Percentiles rank a stretch among this genome's conserved stretches.
Evolutionary conservation across 2,113 vertebrate genomes (phyloP).

Genomic region (Percopsis transmontana): DNA sequence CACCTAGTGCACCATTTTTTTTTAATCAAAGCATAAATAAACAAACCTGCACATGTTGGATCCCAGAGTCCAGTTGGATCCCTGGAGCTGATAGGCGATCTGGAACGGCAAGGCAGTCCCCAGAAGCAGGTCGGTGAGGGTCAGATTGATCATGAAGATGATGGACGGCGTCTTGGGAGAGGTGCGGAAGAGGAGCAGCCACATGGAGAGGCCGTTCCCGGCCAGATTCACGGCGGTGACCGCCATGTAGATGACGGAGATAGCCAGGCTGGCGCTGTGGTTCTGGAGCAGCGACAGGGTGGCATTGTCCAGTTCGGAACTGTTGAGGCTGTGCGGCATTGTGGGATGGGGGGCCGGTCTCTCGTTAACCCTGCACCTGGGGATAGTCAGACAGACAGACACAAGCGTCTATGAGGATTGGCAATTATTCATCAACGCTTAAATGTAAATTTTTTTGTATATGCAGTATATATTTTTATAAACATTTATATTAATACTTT

Average conservation of each 20-base stretch:
- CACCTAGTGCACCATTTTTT: no score
- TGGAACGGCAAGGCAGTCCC: conserved; percentile 89
- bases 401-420: background rate
- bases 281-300: conserved; percentile 81
- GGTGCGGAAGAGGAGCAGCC: conserved; percentile 84
- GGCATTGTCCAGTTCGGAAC: conserved; percentile 71
- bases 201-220: conserved; percentile 87
- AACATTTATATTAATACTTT: no score
- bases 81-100: conserved; percentile 82
- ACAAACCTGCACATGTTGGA: conserved; percentile 78
- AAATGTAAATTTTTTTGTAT: no score
- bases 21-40: background rate
- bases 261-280: conserved; percentile 49
- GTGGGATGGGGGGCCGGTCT: conserved; percentile 7
- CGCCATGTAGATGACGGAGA: conserved; percentile 82
- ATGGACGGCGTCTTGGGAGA: conserved; percentile 85
- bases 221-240: conserved; percentile 82
- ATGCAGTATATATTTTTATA: no score
- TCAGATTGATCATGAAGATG: conserved; percentile 96
- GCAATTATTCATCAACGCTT: no score
- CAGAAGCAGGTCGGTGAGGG: conserved; percentile 85
- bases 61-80: conserved; percentile 84
- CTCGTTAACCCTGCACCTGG: conserved; percentile 9
- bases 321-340: conserved; percentile 60
- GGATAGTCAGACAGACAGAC: background rate